Evolutionary conservation across 2,888 invertebrate genomes (phyloP).

Genomic region (Nymphalis urticae): DNA sequence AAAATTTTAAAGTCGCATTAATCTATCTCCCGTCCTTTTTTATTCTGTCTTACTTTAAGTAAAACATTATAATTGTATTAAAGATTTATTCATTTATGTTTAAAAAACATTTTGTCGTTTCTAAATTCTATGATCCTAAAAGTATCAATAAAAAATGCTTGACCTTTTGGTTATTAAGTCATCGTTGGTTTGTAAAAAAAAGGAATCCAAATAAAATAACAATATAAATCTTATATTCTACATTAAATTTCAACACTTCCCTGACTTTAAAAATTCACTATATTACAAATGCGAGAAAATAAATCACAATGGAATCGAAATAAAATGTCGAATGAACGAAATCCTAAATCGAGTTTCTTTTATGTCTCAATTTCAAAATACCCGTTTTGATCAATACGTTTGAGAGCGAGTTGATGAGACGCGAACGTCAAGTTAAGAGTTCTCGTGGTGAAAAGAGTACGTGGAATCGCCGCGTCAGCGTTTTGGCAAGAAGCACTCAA

Average conservation of each 20-base stretch:
- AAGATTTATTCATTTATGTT: no score
- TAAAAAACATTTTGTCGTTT: no score
- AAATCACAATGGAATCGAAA: constrained; percentile 12
- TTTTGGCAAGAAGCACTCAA: constrained; percentile 58
- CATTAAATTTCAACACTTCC: neutral
- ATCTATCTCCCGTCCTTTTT: no score
- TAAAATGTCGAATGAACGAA: constrained; percentile 18
- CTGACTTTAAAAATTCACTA: no score
- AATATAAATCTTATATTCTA: neutral
- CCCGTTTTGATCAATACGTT: constrained; percentile 64
- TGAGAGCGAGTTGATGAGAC: constrained; percentile 25
- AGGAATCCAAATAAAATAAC: no score
- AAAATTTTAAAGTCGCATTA: no score
- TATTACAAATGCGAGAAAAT: neutral
- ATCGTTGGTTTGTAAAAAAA: no score
- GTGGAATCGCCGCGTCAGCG: constrained; percentile 67
- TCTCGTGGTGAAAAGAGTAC: constrained; percentile 46
- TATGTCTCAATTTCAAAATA: constrained; percentile 40
- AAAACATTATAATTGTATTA: no score
- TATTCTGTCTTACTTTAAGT: no score
- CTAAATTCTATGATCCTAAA: no score
- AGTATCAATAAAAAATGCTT: no score
- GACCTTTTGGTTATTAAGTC: no score
- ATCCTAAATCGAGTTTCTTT: constrained; percentile 20
- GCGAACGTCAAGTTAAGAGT: constrained; percentile 48